These are phyloP conservation scores for Sparus aurata DNA, from an alignment of 2,797 vertebrate genomes.

Conservation along the genomic window DNA sequence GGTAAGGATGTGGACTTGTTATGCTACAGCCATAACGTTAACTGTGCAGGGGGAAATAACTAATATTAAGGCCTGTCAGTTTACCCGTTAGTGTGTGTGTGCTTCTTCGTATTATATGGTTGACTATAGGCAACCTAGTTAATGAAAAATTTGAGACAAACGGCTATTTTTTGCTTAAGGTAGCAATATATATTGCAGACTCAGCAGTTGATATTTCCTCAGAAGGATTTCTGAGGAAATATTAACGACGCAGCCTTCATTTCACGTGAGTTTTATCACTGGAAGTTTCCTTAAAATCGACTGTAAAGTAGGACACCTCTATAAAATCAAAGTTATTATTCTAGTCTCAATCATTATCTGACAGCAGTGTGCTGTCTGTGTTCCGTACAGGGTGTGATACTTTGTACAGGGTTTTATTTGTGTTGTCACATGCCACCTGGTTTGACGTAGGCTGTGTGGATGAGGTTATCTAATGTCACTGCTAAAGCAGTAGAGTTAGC, in stretches of 20 bases:
- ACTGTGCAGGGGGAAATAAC: neutral
- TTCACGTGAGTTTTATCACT: neutral
- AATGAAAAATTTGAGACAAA: neutral
- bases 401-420: neutral
- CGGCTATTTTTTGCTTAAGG: neutral
- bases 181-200: neutral
- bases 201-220: neutral
- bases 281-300: neutral
- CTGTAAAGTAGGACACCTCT: no score
- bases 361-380: no score
- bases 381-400: neutral
- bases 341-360: no score
- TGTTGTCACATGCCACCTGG: constrained; percentile 12
- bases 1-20: neutral
- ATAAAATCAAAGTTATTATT: no score
- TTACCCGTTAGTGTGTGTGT: neutral
- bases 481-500: neutral
- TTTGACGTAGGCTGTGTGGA: neutral
- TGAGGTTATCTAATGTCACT: neutral
- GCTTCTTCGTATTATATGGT: neutral
- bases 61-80: neutral
- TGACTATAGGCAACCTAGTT: neutral
- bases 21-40: neutral
- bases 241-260: fast-evolving
- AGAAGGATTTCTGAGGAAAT: no score